These are phyloP conservation scores for Bursaphelenchus mucronatus DNA, from an alignment of 1,140 invertebrate genomes.

Conservation along the genomic window DNA sequence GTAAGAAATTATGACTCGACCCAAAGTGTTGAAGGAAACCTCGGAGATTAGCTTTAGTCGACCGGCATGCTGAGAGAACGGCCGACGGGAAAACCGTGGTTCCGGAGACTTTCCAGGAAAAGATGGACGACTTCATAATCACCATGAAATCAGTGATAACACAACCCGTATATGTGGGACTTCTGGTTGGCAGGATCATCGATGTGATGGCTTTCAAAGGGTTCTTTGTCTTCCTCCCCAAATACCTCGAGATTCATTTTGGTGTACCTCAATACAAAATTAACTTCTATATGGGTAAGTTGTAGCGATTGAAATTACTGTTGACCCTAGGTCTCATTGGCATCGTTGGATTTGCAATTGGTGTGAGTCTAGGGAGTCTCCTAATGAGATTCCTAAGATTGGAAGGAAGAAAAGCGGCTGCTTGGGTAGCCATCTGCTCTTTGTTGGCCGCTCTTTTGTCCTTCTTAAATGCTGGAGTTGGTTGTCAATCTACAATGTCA, in stretches of 20 bases:
- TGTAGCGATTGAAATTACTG: constrained; percentile 37
- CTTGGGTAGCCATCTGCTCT: constrained; percentile 52
- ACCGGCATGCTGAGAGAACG: constrained; percentile 47
- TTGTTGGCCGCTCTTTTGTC: constrained; percentile 45
- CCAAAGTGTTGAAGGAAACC: neutral
- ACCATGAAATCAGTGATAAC: constrained; percentile 22
- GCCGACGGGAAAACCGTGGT: constrained; percentile 34
- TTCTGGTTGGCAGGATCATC: constrained; percentile 49
- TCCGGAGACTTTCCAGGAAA: constrained; percentile 17
- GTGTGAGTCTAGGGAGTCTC: constrained; percentile 43
- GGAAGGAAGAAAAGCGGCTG: constrained; percentile 53
- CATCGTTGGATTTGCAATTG: constrained; percentile 45
- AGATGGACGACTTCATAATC: constrained; percentile 37
- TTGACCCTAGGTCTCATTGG: neutral
- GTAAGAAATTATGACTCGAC: neutral
- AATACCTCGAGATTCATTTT: constrained; percentile 60
- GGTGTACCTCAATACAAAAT: constrained; percentile 59
- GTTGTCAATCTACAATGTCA: constrained; percentile 54
- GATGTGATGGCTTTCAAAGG: constrained; percentile 57
- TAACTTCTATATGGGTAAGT: constrained; percentile 48
- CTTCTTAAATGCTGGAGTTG: constrained; percentile 49
- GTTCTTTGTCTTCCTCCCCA: constrained; percentile 59
- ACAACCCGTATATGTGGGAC: constrained; percentile 45
- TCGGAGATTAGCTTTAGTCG: constrained; percentile 40
- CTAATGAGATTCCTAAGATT: constrained; percentile 42